Evolutionary conservation across 1,140 invertebrate species (phyloP).

Genomic region (Drosophila bifasciata): DNA sequence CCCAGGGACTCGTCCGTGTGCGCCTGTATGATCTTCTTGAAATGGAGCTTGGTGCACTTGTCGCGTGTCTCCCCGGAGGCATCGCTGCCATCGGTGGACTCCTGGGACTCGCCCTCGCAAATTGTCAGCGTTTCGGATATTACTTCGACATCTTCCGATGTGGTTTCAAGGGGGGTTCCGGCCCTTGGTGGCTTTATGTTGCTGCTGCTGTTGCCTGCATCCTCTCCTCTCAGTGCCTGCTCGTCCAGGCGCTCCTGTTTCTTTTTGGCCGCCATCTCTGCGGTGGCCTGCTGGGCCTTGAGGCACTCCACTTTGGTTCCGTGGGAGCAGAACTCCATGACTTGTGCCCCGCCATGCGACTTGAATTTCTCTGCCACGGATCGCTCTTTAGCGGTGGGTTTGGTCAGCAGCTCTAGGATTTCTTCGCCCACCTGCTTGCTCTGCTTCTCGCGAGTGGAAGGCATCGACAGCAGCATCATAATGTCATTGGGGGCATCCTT

Average conservation of each 20-base stretch:
- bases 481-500: slow-evolving; percentile 87
- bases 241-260: slow-evolving; percentile 83
- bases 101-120: slow-evolving; percentile 67
- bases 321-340: slow-evolving; percentile 98
- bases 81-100: slow-evolving; percentile 65
- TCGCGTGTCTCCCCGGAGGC: slow-evolving; percentile 53
- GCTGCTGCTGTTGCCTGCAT: slow-evolving; percentile 6
- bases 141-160: slow-evolving; percentile 76
- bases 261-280: slow-evolving; percentile 80
- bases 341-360: slow-evolving; percentile 96
- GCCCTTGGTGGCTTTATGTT: slow-evolving; percentile 42
- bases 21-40: slow-evolving; percentile 98
- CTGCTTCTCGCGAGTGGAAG: slow-evolving; percentile 97
- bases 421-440: slow-evolving; percentile 98
- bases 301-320: slow-evolving; percentile 96
- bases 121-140: slow-evolving; percentile 52
- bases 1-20: slow-evolving; percentile 98
- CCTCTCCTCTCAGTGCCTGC: slow-evolving; percentile 33
- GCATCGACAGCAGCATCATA: slow-evolving; percentile 93
- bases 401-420: slow-evolving; percentile 96
- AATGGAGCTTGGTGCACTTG: slow-evolving; percentile 95
- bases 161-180: slow-evolving; percentile 6
- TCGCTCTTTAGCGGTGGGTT: slow-evolving; percentile 97
- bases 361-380: slow-evolving; percentile 96
- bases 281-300: slow-evolving; percentile 86